A percentile compares a stretch with the other conserved stretches of the same genome.
Conservation (phyloP, 2,113 vertebrate genomes). For the Phyllopteryx taeniolatus region DNA sequence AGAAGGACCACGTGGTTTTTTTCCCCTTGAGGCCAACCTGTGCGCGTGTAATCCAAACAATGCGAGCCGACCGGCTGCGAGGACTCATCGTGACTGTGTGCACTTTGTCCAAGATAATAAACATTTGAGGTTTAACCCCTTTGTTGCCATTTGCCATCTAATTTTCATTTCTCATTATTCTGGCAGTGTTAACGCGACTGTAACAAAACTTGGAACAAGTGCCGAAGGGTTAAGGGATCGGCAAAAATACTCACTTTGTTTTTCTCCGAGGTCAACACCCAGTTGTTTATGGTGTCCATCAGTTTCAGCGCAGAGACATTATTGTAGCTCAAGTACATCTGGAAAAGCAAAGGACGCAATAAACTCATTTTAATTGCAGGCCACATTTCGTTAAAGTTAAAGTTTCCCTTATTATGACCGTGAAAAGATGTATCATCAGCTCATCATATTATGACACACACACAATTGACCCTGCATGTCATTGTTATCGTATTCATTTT, state of each 20-base stretch:
- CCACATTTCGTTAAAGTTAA: too few species aligned
- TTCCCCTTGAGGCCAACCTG: not conserved
- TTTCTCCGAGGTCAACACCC: constrained; percentile 83
- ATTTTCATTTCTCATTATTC: too few species aligned
- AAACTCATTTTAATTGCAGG: not conserved
- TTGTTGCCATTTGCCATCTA: too few species aligned
- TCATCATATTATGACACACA: too few species aligned
- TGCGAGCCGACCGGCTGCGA: not conserved
- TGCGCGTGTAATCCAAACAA: constrained; percentile 14
- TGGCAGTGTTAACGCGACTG: too few species aligned
- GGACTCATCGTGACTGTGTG: not conserved
- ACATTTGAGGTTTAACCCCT: not conserved
- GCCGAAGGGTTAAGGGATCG: not conserved
- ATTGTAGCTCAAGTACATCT: constrained; percentile 98
- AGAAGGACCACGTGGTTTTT: too few species aligned
- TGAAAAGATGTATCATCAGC: too few species aligned
- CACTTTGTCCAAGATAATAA: constrained; percentile 10
- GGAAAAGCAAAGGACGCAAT: constrained; percentile 20
- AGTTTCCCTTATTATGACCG: too few species aligned
- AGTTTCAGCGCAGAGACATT: constrained; percentile 92
- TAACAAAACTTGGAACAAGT: not conserved
- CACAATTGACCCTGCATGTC: too few species aligned
- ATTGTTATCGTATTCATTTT: too few species aligned
- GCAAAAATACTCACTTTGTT: constrained; percentile 76
- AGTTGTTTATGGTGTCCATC: constrained; percentile 83